phyloP scores from a whole-genome alignment of 2,888 invertebrate genomes.

The Drosophila pegasa region DNA sequence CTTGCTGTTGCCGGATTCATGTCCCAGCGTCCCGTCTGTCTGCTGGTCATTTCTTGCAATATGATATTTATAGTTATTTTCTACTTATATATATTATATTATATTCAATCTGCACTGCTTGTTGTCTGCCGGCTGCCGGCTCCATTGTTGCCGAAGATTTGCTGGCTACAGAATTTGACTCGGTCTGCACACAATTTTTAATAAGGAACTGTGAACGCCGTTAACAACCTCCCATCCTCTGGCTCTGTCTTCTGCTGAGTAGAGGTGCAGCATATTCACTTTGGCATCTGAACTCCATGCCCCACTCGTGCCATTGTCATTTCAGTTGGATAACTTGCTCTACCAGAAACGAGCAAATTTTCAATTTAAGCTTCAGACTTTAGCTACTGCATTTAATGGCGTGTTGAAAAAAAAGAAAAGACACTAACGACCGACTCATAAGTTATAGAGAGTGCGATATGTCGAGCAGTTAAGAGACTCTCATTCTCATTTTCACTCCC shows the following conservation, averaged over 20 bases:
- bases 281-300: constrained; percentile 34
- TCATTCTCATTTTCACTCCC: background rate
- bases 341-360: constrained; percentile 72
- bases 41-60: constrained; percentile 68
- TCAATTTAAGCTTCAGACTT: constrained; percentile 66
- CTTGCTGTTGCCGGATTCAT: constrained; percentile 26
- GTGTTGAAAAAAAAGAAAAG: constrained; percentile 30
- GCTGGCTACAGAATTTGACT: constrained; percentile 68
- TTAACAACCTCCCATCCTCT: constrained; percentile 4
- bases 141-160: constrained; percentile 50
- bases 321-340: constrained; percentile 73
- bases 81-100: constrained; percentile 59
- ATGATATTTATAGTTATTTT: constrained; percentile 80
- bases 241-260: background rate
- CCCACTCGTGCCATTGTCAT: constrained; percentile 63
- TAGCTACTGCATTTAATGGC: constrained; percentile 69
- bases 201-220: constrained; percentile 46
- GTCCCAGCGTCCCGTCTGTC: constrained; percentile 23
- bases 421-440: constrained; percentile 56
- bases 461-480: constrained; percentile 23
- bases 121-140: constrained; percentile 32
- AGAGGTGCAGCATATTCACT: constrained; percentile 39
- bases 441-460: constrained; percentile 41
- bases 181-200: constrained; percentile 63
- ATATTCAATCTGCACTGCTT: constrained; percentile 69